phyloP scores from a whole-genome alignment of 2,113 vertebrate species.

The Psammodynastes pulverulentus region DNA sequence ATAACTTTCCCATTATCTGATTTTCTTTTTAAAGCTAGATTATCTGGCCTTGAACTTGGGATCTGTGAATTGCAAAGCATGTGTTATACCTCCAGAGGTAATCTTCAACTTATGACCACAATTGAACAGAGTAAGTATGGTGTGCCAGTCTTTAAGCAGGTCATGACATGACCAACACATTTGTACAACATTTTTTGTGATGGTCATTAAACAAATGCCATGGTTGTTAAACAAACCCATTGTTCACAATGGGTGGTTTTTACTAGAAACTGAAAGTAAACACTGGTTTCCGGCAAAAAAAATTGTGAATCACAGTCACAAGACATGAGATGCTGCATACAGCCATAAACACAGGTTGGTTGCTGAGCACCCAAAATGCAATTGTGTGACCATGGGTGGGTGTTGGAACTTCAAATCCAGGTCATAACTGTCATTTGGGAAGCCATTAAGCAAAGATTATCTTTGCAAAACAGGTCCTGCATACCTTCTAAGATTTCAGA shows the following conservation, averaged over 20 bases:
- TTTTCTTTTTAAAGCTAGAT: background rate
- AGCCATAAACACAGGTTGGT: background rate
- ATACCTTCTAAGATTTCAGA: background rate
- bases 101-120: background rate
- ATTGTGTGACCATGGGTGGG: background rate
- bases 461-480: background rate
- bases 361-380: background rate
- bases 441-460: background rate
- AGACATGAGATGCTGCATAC: background rate
- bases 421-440: background rate
- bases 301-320: background rate
- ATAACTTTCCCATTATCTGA: background rate
- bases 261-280: background rate
- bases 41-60: background rate
- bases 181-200: background rate
- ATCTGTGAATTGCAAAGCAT: background rate
- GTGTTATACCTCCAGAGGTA: background rate
- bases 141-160: background rate
- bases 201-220: background rate
- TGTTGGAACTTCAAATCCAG: background rate
- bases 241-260: background rate
- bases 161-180: background rate
- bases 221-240: background rate
- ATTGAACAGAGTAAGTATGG: background rate
- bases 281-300: background rate